Evolutionary conservation across 2,888 invertebrate species (phyloP), one percentile per base, ranked within the genome.

Genomic region (Deilephila porcellus): DNA sequence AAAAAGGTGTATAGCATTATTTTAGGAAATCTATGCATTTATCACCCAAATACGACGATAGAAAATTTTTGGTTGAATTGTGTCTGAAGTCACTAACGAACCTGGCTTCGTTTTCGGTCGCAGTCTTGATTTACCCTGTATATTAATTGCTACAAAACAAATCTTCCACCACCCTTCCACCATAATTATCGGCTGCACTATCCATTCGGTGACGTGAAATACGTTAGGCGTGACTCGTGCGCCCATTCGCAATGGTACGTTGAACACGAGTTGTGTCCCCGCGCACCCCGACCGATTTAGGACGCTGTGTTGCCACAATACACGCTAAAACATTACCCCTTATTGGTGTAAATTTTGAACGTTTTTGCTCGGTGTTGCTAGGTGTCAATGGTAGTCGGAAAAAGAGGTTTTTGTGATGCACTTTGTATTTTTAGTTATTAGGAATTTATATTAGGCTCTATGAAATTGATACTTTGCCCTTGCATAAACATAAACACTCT

Each of bases 231-330:
- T 77, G 78, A 77, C 79, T 79, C 75, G 80, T 79, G 73, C 32
- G 73, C 79, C 78, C 81, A 83, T 82, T 84, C 81, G 87, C 81
- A 77, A 84, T 85, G 89, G 83, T 78, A 86, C 90, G 88, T 90
- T 90, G 87, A 87, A 73, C 84, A 83, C 85, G 85, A 90, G 86
- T 88, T 90, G 90, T 82, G 85, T 86, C 80, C 75, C 75, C 77
- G 76, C 73, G 52, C 67, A 63, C 71, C 64, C 76, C 76, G 32
- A n/a, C 45, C 71, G 14, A 45, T 74, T 20, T 52, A 67, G 67
- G 34, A 62, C 19, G 25, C 25, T 52, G 67, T 67, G 67, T 67
- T 52, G 64, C 45, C 17, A 64, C 60, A 56, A 70, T 60, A 70
- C 32, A 73, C 45, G 60, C 52, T 52, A 14, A 60, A 60, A 45